Evolutionary conservation across 2,888 invertebrate species (phyloP), one percentile per base, ranked within the genome.

Genomic region (Oeneis ivallda): DNA sequence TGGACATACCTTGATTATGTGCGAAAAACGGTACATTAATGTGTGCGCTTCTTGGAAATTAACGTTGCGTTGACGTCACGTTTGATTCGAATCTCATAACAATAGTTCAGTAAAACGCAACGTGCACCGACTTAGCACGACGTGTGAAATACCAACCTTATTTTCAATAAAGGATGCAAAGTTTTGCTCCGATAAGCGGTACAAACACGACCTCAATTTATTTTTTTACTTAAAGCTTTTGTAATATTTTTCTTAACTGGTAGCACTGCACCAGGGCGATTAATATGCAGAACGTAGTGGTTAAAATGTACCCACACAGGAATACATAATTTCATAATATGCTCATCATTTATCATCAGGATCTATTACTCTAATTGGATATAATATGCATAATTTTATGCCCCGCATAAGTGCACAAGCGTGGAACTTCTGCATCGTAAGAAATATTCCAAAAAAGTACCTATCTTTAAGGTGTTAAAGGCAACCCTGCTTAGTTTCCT

Each of bases 31-130:
- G 62, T 64, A 70, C 70, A 62, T n/a, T 63, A 67, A 64, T 66
- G 70, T 67, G 43, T 65, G 41, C 41, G 66, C 70, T 88, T 85
- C 83, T 77, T 71, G 77, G 85, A 86, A 88, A 82, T 80, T 84
- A 85, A 81, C 83, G 84, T 83, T 79, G 61, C 71, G 69, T 73
- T 87, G 86, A 86, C 85, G 83, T 87, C 85, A 86, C 71, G 70
- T 17, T 17, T 74, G 78, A 81, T 84, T 82, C 81, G 76, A 82
- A 85, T 86, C 84, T 86, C 82, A 85, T 84, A 86, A 87, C 85
- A 86, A 85, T 85, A 80, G 83, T 82, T 81, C 81, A 81, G 85
- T 85, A 86, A 54, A 79, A 84, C 85, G 80, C 72, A 71, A 73
- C 73, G 70, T 70, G 77, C 72, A 75, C 74, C 76, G 74, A 76